Conservation (phyloP, 1,140 invertebrate species). For the Dryas iulia region DNA sequence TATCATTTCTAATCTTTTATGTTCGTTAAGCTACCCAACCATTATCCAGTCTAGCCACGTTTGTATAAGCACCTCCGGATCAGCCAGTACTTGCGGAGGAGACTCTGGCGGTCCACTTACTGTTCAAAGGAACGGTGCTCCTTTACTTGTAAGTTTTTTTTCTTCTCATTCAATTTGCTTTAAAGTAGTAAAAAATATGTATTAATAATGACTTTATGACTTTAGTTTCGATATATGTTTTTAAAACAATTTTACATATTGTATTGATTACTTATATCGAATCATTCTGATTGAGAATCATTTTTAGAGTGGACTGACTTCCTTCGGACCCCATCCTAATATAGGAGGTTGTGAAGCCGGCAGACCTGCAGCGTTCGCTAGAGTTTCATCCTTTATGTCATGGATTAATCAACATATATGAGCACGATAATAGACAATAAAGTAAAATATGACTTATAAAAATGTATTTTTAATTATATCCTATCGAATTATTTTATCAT, state of each 20-base stretch:
- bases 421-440: too few relatives aligned
- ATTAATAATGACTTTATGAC: too few relatives aligned
- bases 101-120: slow-evolving; percentile 79
- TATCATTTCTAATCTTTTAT: slow-evolving; percentile 37
- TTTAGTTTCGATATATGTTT: too few relatives aligned
- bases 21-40: slow-evolving; percentile 24
- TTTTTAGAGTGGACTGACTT: neutral
- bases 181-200: too few relatives aligned
- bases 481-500: too few relatives aligned
- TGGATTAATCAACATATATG: too few relatives aligned
- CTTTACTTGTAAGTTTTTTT: neutral
- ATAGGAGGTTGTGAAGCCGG: neutral
- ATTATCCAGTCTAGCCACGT: slow-evolving; percentile 37
- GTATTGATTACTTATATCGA: too few relatives aligned
- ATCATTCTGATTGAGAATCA: too few relatives aligned
- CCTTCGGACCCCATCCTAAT: neutral
- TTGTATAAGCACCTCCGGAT: slow-evolving; percentile 41
- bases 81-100: slow-evolving; percentile 47
- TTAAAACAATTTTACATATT: too few relatives aligned
- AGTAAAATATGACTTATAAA: too few relatives aligned
- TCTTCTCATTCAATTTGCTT: too few relatives aligned
- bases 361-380: neutral
- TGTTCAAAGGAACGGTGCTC: slow-evolving; percentile 24
- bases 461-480: too few relatives aligned
- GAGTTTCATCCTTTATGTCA: neutral